Base-by-base conservation (phyloP, 2,113 vertebrate genomes). In the Mixornis gularis region DNA sequence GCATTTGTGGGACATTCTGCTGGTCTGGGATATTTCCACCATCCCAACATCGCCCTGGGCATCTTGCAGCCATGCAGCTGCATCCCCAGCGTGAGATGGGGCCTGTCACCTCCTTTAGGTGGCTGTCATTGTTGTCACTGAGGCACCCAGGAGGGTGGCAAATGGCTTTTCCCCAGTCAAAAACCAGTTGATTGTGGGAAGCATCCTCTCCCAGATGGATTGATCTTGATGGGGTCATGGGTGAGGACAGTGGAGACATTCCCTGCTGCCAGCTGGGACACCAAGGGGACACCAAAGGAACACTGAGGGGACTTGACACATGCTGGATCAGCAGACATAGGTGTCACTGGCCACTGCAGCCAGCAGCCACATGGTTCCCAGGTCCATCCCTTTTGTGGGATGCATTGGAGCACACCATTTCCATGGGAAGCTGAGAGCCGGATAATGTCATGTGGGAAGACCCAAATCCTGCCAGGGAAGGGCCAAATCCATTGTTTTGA, bases 21-120 rank as follows among this genome's bases (percentile, higher is more conserved):
- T 12, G 18, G 32, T 12, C 41, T 60, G 36, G 77, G 59, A 11
- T 32, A 12, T 13, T 56, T 51, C 62, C 1, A 1, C 48, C 3
- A 2, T 22, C 27, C 2, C 1, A 51, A 15, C 48, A 66, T 60
- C 0, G 0, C 11, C 14, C 3, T 4, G 1, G 22, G 63, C 36
- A 38, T 9, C 72, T 21, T 29, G 63, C 55, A 62, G 40, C 68
- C 56, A 11, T 1, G 8, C 3, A 14, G 30, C 71, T 53, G 58
- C 73, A 2, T 13, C 41, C n/a, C 44, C 0, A 2, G 25, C 52
- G 10, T 27, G 40, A 38, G 46, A 29, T 5, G 4, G 36, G 40
- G 20, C 32, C n/a, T 7, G 1, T 60, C 34, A 7, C 27, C 27
- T 52, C 41, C 71, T n/a, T 24, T 3, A 3, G 26, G 25, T 24